These are phyloP conservation scores for Poecilobothrus nobilitatus DNA, from an alignment of 2,888 invertebrate species.

Conservation along the genomic window DNA sequence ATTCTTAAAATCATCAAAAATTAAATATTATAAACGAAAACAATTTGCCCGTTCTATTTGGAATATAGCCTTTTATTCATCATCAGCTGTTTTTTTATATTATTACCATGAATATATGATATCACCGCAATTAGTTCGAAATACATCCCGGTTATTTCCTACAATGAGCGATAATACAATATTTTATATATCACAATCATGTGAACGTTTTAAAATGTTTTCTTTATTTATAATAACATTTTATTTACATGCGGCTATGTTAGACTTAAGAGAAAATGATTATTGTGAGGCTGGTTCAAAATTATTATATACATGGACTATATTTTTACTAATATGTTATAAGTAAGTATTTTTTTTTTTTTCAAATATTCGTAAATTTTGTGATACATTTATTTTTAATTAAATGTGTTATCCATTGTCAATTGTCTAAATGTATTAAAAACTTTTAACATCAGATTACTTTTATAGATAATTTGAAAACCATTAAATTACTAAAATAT, in stretches of 20 bases:
- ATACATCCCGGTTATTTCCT: slow-evolving; percentile 40
- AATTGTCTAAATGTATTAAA: too few species aligned
- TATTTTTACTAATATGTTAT: slow-evolving; percentile 36
- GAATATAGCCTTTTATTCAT: slow-evolving; percentile 42
- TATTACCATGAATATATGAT: slow-evolving; percentile 42
- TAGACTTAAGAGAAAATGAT: slow-evolving; percentile 39
- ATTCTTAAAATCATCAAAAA: slow-evolving; percentile 38
- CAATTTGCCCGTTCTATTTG: slow-evolving; percentile 40
- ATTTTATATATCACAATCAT: slow-evolving; percentile 40
- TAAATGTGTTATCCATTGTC: too few species aligned
- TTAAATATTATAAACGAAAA: slow-evolving; percentile 40
- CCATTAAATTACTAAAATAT: too few species aligned
- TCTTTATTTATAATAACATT: slow-evolving; percentile 41
- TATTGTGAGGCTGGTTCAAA: slow-evolving; percentile 38
- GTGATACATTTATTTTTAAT: slow-evolving; percentile 15
- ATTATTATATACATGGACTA: slow-evolving; percentile 34
- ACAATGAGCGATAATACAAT: slow-evolving; percentile 38
- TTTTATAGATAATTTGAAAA: too few species aligned
- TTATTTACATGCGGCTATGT: slow-evolving; percentile 37
- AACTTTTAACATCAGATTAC: too few species aligned
- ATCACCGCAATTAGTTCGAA: slow-evolving; percentile 38
- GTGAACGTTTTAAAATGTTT: slow-evolving; percentile 42
- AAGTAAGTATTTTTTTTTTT: slow-evolving; percentile 27
- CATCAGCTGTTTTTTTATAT: slow-evolving; percentile 38
- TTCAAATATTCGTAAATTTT: slow-evolving; percentile 2